These are phyloP conservation scores for Torymus aiolomorphi DNA, from an alignment of 2,888 invertebrate genomes.

Conservation along the genomic window DNA sequence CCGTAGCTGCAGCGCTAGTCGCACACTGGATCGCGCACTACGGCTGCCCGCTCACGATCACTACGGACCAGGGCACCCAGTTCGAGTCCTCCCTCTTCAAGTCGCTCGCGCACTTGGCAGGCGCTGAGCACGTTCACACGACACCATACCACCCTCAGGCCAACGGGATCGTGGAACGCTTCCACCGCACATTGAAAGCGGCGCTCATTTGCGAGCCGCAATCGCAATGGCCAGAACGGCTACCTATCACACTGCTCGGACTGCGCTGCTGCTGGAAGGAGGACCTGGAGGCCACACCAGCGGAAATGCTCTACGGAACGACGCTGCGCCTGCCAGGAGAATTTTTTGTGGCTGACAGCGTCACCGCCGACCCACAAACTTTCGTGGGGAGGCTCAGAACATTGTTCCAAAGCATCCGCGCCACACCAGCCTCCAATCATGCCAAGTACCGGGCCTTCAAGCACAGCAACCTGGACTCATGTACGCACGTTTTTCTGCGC, in stretches of 20 bases:
- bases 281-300: not conserved
- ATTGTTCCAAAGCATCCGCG: conserved; percentile 40
- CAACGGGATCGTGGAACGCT: not conserved
- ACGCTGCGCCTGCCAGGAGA: not conserved
- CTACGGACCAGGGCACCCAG: not conserved
- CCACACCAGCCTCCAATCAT: conserved; percentile 42
- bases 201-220: not conserved
- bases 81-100: not conserved
- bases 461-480: conserved; percentile 51
- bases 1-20: not conserved
- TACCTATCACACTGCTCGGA: not conserved
- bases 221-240: not conserved
- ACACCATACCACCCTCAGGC: too few relatives aligned
- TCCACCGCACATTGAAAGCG: conserved; percentile 7
- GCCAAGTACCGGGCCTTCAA: conserved; percentile 23
- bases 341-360: not conserved
- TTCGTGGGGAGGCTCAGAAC: conserved; percentile 17
- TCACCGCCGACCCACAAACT: not conserved
- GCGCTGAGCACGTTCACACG: too few relatives aligned
- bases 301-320: conserved; percentile 7
- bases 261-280: not conserved
- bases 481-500: too few relatives aligned
- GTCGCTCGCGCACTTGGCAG: not conserved
- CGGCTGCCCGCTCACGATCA: not conserved
- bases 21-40: not conserved